Conservation (phyloP, 2,888 invertebrate species). For the Bruchidius siliquastri region DNA sequence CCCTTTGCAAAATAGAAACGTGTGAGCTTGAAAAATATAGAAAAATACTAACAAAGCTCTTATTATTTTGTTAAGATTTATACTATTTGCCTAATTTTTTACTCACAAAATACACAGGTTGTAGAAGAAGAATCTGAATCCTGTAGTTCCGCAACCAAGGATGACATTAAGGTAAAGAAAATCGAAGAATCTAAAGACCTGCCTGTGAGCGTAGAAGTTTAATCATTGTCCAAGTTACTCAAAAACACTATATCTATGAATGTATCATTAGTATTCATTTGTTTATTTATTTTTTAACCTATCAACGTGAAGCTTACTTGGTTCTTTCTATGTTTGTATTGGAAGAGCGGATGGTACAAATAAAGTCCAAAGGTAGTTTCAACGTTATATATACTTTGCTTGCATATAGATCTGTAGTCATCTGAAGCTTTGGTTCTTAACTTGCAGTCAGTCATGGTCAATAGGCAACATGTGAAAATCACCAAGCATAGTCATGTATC, state of each 20-base stretch:
- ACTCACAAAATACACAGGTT: background rate
- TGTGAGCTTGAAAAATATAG: no score
- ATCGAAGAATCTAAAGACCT: constrained; percentile 41
- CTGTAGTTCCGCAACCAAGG: constrained; percentile 15
- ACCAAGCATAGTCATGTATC: no score
- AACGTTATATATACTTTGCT: no score
- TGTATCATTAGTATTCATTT: background rate
- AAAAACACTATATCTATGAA: background rate
- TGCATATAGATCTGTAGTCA: no score
- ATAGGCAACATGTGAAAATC: no score
- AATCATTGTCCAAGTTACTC: constrained; percentile 10
- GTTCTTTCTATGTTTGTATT: background rate
- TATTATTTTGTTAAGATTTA: no score
- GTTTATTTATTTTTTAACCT: background rate
- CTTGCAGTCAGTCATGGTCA: no score
- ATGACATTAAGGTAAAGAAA: constrained; percentile 56
- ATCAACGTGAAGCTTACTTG: background rate
- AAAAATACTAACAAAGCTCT: no score
- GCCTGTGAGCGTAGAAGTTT: constrained; percentile 32
- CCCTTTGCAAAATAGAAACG: no score
- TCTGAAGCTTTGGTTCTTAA: no score
- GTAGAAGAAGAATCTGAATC: constrained; percentile 11
- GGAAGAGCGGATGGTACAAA: background rate
- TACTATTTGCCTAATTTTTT: background rate
- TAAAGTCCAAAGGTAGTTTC: no score